Conservation (phyloP, 2,113 vertebrate species). For the Bombycilla garrulus region DNA sequence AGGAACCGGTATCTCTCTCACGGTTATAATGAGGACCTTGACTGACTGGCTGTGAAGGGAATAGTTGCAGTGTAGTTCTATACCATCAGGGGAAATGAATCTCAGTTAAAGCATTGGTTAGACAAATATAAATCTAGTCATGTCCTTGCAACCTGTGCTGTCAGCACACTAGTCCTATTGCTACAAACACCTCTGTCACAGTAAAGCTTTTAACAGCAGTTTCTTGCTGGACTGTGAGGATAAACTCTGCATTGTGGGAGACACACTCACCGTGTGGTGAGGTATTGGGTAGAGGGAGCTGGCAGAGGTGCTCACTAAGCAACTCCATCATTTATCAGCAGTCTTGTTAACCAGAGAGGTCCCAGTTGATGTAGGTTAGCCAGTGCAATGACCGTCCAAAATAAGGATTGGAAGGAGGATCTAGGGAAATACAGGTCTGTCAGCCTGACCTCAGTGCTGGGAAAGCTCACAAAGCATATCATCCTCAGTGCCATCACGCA, state of each 20-base stretch:
- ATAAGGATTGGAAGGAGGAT: not conserved
- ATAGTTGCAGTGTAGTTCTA: not conserved
- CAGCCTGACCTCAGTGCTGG: not conserved
- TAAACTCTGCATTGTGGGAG: not conserved
- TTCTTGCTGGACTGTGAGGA: not conserved
- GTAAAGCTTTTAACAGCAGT: not conserved
- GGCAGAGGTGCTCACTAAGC: not conserved
- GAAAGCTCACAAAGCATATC: not conserved
- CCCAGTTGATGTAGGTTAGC: not conserved
- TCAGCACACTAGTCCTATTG: not conserved
- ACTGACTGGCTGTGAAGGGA: not conserved
- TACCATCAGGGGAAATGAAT: not conserved
- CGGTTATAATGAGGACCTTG: not conserved
- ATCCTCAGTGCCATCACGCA: not conserved
- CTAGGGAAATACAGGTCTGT: too few relatives aligned
- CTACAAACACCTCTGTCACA: not conserved
- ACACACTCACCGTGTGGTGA: not conserved
- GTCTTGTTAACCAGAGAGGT: not conserved
- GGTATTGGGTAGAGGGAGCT: not conserved
- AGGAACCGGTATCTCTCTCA: not conserved
- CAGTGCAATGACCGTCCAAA: not conserved
- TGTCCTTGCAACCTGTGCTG: not conserved
- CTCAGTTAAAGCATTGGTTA: not conserved
- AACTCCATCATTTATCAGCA: not conserved
- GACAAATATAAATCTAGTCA: not conserved